Evolutionary conservation across 2,888 invertebrate species (phyloP).

Genomic region (Tinea trinotella): DNA sequence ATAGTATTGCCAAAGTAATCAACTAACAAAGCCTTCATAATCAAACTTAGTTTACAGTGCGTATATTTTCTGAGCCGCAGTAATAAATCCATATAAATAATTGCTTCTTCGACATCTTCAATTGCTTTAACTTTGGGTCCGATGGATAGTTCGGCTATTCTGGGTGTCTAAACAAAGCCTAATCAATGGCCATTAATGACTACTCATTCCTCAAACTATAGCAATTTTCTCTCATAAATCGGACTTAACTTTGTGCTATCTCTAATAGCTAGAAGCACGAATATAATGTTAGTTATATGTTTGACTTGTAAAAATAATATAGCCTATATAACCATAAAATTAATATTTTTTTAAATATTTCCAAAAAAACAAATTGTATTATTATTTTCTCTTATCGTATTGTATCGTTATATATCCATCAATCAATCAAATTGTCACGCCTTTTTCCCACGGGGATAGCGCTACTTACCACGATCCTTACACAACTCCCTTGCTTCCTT

Average conservation of each 20-base stretch:
- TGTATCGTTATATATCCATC: no score
- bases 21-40: background rate
- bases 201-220: background rate
- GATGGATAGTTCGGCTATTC: conserved; percentile 6
- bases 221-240: background rate
- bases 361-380: no score
- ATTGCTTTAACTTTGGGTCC: background rate
- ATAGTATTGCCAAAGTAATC: background rate
- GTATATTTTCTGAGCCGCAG: background rate
- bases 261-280: background rate
- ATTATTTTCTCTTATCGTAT: no score
- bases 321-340: no score
- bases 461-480: no score
- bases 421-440: no score
- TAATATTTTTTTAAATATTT: no score
- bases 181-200: conserved; percentile 3
- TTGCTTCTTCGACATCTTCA: conserved; percentile 1
- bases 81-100: conserved; percentile 8
- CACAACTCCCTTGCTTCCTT: no score
- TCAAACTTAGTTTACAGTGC: background rate
- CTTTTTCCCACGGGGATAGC: no score
- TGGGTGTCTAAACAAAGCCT: conserved; percentile 2
- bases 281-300: background rate
- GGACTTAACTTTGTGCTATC: conserved; percentile 3
- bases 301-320: no score